Evolutionary conservation across 2,113 vertebrate species (phyloP).

Genomic region (Aix galericulata): DNA sequence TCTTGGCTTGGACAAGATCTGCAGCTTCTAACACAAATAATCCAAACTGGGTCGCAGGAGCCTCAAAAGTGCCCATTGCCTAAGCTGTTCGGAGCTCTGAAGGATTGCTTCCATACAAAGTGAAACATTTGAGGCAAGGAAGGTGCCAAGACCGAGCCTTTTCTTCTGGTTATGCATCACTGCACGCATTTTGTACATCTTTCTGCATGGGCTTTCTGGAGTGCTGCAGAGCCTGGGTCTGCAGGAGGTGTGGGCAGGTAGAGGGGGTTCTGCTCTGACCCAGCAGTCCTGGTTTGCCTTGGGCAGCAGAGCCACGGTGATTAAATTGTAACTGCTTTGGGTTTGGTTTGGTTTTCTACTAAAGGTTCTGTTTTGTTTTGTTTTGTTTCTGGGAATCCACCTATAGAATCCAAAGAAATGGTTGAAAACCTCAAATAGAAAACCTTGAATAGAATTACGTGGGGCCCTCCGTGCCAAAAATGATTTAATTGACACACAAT

Average conservation of each 20-base stretch:
- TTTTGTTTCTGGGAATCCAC: not conserved
- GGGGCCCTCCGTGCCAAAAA: not conserved
- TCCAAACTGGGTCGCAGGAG: too few relatives aligned
- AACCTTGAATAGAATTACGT: not conserved
- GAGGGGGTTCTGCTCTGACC: not conserved
- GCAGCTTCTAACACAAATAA: too few relatives aligned
- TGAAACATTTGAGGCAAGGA: not conserved
- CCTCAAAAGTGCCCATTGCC: accelerated
- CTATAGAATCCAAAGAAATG: not conserved
- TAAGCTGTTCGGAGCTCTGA: accelerated
- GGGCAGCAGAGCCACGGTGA: not conserved
- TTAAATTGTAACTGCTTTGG: not conserved
- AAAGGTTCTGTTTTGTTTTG: accelerated
- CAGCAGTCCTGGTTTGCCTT: too few relatives aligned
- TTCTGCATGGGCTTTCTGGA: not conserved
- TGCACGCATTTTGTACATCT: accelerated
- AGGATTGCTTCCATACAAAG: not conserved
- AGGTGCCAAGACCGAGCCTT: not conserved
- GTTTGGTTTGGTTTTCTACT: not conserved
- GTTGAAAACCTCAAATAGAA: not conserved
- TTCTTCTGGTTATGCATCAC: accelerated
- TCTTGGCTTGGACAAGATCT: accelerated
- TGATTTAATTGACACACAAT: not conserved
- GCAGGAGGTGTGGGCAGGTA: not conserved
- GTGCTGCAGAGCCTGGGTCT: not conserved